These are phyloP conservation scores for Chlorospingus flavigularis DNA, from an alignment of 2,797 vertebrate species.

Conservation along the genomic window DNA sequence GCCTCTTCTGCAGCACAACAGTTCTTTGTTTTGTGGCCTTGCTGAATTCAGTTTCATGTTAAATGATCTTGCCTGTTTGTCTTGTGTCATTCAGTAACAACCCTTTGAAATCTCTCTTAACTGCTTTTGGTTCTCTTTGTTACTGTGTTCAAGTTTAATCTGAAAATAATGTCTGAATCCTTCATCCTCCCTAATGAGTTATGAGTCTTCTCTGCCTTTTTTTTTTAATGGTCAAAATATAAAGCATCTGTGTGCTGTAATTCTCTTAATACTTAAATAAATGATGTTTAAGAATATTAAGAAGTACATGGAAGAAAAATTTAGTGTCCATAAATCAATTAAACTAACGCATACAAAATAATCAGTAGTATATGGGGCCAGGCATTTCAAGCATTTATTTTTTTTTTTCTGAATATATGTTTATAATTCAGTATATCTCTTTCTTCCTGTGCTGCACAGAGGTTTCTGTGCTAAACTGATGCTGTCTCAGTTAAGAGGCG, in stretches of 20 bases:
- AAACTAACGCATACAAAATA: conserved; percentile 48
- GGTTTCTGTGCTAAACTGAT: background rate
- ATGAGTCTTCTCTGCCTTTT: conserved; percentile 6
- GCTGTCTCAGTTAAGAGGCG: background rate
- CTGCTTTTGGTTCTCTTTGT: conserved; percentile 47
- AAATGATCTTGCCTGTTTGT: conserved; percentile 47
- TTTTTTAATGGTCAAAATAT: conserved; percentile 18
- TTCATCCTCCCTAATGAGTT: conserved; percentile 33
- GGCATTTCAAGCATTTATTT: background rate
- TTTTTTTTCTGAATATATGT: background rate
- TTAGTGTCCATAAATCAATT: conserved; percentile 49
- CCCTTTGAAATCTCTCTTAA: conserved; percentile 39
- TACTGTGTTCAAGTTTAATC: conserved; percentile 18
- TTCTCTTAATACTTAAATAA: conserved; percentile 42
- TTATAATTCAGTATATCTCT: background rate
- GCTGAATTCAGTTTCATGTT: background rate
- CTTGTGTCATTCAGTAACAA: conserved; percentile 48
- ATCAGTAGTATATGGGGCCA: background rate
- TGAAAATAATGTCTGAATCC: conserved; percentile 17
- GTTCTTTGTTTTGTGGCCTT: background rate
- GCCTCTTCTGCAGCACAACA: background rate
- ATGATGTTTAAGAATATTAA: conserved; percentile 46
- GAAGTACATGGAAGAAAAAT: conserved; percentile 40
- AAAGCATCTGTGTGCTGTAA: conserved; percentile 46
- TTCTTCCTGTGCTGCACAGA: background rate